Percentiles rank a stretch among this genome's conserved stretches.
Evolutionary conservation across 2,888 invertebrate species (phyloP).

Genomic region (Ectropis crepuscularia): DNA sequence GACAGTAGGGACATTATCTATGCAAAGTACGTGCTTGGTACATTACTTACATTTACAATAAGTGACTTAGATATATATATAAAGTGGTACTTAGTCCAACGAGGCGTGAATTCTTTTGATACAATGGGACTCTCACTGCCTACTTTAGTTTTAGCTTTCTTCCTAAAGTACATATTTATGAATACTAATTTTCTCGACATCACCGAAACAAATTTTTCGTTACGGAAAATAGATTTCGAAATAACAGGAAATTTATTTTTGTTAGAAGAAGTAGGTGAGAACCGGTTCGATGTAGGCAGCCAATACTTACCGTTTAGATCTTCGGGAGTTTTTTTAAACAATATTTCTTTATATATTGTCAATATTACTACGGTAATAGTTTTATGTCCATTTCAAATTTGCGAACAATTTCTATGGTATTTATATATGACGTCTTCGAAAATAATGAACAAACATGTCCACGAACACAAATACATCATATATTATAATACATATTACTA

Average conservation of each 20-base stretch:
- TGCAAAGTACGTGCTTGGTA: slow-evolving; percentile 10
- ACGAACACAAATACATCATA: no score
- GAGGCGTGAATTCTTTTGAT: slow-evolving; percentile 38
- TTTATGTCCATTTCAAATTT: no score
- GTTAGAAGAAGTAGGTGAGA: not conserved
- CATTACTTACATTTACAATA: slow-evolving; percentile 1
- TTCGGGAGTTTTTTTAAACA: no score
- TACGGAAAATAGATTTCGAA: slow-evolving; percentile 6
- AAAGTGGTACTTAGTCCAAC: slow-evolving; percentile 26
- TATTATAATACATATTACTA: no score
- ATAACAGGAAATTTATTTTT: not conserved
- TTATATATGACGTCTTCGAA: no score
- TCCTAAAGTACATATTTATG: slow-evolving; percentile 31
- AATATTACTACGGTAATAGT: no score
- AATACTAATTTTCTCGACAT: slow-evolving; percentile 19
- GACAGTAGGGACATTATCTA: not conserved
- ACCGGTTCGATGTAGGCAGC: not conserved
- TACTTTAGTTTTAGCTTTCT: slow-evolving; percentile 40
- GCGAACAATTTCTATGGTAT: no score
- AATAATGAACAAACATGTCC: no score
- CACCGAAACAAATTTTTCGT: slow-evolving; percentile 10
- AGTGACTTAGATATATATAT: slow-evolving; percentile 7
- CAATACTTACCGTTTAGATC: no score
- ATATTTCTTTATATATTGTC: no score
- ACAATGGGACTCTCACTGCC: slow-evolving; percentile 42